Base-by-base conservation (phyloP, 2,797 vertebrate genomes). In the Spondyliosoma cantharus region DNA sequence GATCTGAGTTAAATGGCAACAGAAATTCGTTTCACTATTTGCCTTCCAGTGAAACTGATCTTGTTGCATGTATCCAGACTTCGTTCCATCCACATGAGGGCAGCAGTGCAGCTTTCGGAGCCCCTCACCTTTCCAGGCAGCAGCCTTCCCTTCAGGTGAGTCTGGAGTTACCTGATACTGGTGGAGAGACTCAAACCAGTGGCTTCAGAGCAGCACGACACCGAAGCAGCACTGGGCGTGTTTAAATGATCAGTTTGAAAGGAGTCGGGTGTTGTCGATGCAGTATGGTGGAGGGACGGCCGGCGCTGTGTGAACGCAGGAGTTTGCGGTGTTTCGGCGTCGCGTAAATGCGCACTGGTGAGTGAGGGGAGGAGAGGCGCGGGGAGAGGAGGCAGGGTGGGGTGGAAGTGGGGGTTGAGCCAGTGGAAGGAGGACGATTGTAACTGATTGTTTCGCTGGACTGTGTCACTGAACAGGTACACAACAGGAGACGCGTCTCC, bases 141-240 rank as follows among this genome's bases (percentile, higher is more conserved):
- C 70, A 17, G 63, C 56, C 46, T 57, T 58, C 56, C 70, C 25
- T 45, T 62, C 88, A 92, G 88, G 87, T 92, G 89, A 87, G 71
- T 79, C 56, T 25, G 76, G 74, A 81, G 42, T 86, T 81, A 90
- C 88, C 86, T 90, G 89, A 52, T 58, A 1, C 59, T 16, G 80
- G 2, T 8, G 9, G 0, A 2, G 25, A 29, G 52, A 29, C 22
- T 46, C 19, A 15, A 63, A 49, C 17, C 46, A 43, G 50, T 0
- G 5, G 53, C 46, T 59, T 2, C 16, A 5, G 42, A 27, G 15
- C 71, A 19, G 13, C 70, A 12, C 50, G 16, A 24, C 53, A 8
- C 25, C 11, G 9, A 7, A n/a, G 15, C 59, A 27, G 29, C 46
- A 1, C 13, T 3, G 19, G 37, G 32, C 12, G 25, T 20, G 1